These are phyloP conservation scores for Proisotoma minuta DNA, from an alignment of 2,888 invertebrate genomes.

Conservation along the genomic window DNA sequence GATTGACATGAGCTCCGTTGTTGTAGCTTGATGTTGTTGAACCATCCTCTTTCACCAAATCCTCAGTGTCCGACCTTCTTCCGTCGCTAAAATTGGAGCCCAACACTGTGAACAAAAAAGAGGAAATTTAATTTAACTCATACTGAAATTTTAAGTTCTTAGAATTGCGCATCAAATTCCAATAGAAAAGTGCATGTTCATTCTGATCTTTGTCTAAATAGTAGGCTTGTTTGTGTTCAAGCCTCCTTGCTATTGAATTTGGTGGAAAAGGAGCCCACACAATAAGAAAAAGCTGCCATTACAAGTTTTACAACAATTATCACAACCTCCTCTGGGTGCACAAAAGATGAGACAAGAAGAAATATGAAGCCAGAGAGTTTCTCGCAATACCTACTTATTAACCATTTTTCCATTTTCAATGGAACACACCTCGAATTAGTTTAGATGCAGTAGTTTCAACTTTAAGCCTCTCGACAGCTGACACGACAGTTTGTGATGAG, in stretches of 20 bases:
- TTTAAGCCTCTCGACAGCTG: background rate
- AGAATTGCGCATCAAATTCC: too few relatives aligned
- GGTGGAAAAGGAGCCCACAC: slow-evolving; percentile 7
- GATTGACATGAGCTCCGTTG: slow-evolving; percentile 47
- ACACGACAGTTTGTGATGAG: background rate
- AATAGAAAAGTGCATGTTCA: too few relatives aligned
- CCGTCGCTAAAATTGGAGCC: slow-evolving; percentile 55
- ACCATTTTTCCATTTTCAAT: background rate
- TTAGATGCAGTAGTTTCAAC: background rate
- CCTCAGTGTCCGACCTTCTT: slow-evolving; percentile 66
- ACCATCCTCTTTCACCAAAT: slow-evolving; percentile 56
- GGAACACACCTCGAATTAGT: background rate
- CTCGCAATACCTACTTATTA: background rate
- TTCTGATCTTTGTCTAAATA: too few relatives aligned
- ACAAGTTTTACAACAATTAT: slow-evolving; percentile 9
- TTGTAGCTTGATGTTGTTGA: slow-evolving; percentile 35
- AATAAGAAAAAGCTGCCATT: slow-evolving; percentile 8
- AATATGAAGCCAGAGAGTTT: slow-evolving; percentile 38
- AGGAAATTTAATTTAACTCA: background rate
- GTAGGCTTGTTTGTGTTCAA: background rate
- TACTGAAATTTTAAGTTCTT: background rate
- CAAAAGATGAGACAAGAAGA: slow-evolving; percentile 36
- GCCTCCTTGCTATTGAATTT: background rate
- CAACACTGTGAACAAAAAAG: slow-evolving; percentile 54
- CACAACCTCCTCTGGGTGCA: slow-evolving; percentile 18